Evolutionary conservation across 1,140 invertebrate genomes (phyloP), one percentile per base, ranked within the genome.

Genomic region (Caenorhabditis briggsae): DNA sequence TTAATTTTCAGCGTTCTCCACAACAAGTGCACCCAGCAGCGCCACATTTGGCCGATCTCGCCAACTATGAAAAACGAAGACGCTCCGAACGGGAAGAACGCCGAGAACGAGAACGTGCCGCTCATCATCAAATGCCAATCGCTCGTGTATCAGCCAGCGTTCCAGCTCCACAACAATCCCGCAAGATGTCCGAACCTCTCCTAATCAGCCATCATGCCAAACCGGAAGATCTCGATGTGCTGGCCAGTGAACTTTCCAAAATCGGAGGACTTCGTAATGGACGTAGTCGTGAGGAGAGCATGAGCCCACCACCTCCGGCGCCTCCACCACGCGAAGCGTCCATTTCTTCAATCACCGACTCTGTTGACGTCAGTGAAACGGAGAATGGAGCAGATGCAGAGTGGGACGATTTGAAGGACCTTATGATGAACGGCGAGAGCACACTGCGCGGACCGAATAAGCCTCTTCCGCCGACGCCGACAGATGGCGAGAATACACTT

Each of bases 391-490:
- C 70, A 78, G 70, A 78, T 78, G 70, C 70, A 3, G 70, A 78
- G 23, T 78, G 70, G 70, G 70, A 78, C 23, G 70, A 78, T 78
- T 78, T 78, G 70, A 78, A 78, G 70, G 70, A 78, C 46, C 50
- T 78, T 50, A 18, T 78, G 46, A 78, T 78, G 70, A 78, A 78
- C 70, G 70, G 70, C 50, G 70, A 90, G 56, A 90, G 88, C 33
- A 90, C 90, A 16, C 61, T 91, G 33, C 59, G 90, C 11, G 91
- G 91, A 8, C 96, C 96, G 64, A 97, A 96, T 92, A 94, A 96
- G 87, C 96, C 96, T 83, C 94, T 97, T 89, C 97, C 97, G 61
- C 97, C 97, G 16, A 97, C 96, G 33, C 97, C 97, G 23, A 96
- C 96, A 92, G 91, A 91, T 83, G 82, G 82, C 82, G 70, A 56